Conservation (phyloP, 2,113 vertebrate genomes). For the Periophthalmus modestus region DNA sequence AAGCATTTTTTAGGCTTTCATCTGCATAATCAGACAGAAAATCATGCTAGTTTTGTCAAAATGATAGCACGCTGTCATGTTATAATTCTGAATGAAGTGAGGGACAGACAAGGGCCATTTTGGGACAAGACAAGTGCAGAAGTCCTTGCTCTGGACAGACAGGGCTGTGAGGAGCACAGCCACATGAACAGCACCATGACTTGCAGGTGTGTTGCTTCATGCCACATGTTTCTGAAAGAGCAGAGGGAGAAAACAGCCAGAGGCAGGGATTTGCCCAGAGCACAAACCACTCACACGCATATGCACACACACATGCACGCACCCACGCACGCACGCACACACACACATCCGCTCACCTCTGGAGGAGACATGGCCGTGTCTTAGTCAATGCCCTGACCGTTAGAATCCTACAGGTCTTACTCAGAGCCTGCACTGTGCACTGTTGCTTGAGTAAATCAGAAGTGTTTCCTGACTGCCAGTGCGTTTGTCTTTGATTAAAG, state of each 20-base stretch:
- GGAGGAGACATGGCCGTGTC: constrained; percentile 66
- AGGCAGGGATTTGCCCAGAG: constrained; percentile 51
- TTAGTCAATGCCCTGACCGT: constrained; percentile 73
- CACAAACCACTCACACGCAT: constrained; percentile 21
- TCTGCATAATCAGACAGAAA: constrained; percentile 34
- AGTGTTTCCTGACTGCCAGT: constrained; percentile 76
- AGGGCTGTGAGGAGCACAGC: constrained; percentile 59
- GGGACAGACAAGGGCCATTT: constrained; percentile 18
- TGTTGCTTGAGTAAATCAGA: constrained; percentile 78
- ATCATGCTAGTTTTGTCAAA: constrained; percentile 6
- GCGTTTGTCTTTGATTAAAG: constrained; percentile 77
- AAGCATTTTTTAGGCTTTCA: constrained; percentile 22
- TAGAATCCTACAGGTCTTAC: constrained; percentile 70
- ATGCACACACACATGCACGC: background rate
- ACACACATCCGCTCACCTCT: constrained; percentile 47
- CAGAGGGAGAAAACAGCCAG: constrained; percentile 56
- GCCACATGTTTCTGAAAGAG: constrained; percentile 67
- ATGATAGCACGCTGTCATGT: constrained; percentile 11
- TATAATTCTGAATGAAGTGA: constrained; percentile 21
- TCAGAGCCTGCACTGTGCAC: constrained; percentile 71
- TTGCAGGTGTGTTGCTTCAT: constrained; percentile 69
- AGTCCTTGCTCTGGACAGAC: constrained; percentile 26
- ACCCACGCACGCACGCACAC: constrained; percentile 5
- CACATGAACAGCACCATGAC: constrained; percentile 60
- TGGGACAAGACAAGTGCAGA: constrained; percentile 22